Evolutionary conservation across 1,140 invertebrate genomes (phyloP).

Genomic region (Penaeus vannamei): DNA sequence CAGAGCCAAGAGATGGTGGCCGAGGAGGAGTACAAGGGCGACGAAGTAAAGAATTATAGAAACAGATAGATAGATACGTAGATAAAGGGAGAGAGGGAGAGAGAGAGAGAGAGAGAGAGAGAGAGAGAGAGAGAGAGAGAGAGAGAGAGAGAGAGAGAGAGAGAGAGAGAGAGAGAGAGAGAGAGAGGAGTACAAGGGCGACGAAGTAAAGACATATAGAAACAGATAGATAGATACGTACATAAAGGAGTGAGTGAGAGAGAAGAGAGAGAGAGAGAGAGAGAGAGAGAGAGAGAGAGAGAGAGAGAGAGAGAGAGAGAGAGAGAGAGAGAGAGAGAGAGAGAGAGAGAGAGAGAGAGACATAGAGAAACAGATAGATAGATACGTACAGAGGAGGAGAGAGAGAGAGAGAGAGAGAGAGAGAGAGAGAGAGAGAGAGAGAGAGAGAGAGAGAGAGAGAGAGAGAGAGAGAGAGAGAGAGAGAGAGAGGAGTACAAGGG

Average conservation of each 20-base stretch:
- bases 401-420: background rate
- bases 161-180: background rate
- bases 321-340: slow-evolving; percentile 35
- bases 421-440: background rate
- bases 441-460: background rate
- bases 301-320: slow-evolving; percentile 35
- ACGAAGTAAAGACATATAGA: no score
- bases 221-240: background rate
- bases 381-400: background rate
- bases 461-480: background rate
- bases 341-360: slow-evolving; percentile 19
- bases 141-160: background rate
- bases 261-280: slow-evolving; percentile 29
- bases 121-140: background rate
- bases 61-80: slow-evolving; percentile 23
- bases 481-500: background rate
- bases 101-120: slow-evolving; percentile 1
- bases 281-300: slow-evolving; percentile 35
- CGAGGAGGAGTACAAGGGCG: background rate
- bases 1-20: background rate
- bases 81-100: slow-evolving; percentile 8
- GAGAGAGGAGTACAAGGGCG: background rate
- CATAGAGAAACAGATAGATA: no score
- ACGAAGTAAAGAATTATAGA: background rate
- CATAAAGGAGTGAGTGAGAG: background rate